Percentiles rank a stretch among this genome's conserved stretches.
phyloP scores from a whole-genome alignment of 1,140 invertebrate genomes.

The Drosophila tani region DNA sequence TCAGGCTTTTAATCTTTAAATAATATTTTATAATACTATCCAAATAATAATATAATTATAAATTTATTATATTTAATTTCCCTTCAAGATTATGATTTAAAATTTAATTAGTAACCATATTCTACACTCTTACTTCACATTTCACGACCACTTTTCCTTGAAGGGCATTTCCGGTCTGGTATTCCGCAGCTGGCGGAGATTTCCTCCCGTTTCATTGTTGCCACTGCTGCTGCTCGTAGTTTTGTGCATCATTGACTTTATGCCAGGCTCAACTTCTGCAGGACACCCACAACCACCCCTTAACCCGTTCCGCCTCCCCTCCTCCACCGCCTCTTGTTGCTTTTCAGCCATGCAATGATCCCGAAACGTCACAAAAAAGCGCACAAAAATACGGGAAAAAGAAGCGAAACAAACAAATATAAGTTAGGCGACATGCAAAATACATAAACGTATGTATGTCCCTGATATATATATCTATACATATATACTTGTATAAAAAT shows the following conservation, averaged over 20 bases:
- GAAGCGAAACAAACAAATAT: conserved; percentile 62
- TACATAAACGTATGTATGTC: conserved; percentile 24
- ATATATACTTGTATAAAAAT: background rate
- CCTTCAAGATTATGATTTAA: no score
- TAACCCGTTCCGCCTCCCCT: background rate
- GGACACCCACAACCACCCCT: conserved; percentile 4
- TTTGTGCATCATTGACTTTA: conserved; percentile 72
- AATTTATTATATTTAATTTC: no score
- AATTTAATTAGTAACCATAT: no score
- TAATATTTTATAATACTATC: no score
- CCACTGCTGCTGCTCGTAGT: conserved; percentile 43
- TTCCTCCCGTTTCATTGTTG: conserved; percentile 29
- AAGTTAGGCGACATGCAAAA: conserved; percentile 63
- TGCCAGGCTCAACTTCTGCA: conserved; percentile 41
- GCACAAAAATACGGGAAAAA: conserved; percentile 18
- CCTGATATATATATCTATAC: background rate
- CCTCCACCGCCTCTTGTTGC: background rate
- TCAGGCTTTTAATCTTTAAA: no score
- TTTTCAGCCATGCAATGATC: conserved; percentile 56
- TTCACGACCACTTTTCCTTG: background rate
- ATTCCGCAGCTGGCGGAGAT: background rate
- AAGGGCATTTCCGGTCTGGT: background rate
- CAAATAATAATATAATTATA: no score
- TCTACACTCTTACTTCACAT: background rate
- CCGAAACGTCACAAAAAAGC: conserved; percentile 57